Base-by-base conservation (phyloP, 2,797 vertebrate species). In the Hyperoplus immaculatus region DNA sequence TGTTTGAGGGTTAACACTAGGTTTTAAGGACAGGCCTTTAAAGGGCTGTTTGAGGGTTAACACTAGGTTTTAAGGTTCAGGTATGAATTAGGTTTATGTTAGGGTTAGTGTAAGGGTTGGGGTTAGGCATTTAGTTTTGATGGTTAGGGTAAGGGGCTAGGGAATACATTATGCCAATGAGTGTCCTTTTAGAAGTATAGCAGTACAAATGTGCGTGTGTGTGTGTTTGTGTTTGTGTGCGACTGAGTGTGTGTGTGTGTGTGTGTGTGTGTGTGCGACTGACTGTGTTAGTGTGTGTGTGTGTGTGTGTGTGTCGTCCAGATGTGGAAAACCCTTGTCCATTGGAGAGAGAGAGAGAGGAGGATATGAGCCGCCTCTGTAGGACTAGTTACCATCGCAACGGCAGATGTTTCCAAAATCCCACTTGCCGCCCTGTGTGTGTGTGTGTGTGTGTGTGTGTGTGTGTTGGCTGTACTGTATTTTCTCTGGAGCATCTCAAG, bases 271-370 rank as follows among this genome's bases (percentile, higher is more conserved):
- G 51, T 18, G 3, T 7, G 50, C 58, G 60, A 46, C 56, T 64
- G 59, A 56, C 46, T 78, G 63, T 54, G 39, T 59, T 16, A 63
- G 58, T 59, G 51, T 42, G 43, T 57, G 54, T 21, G 56, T 49
- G 66, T 21, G 4, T 46, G n/a, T 8, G 18, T 2, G 16, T 72
- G 63, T 59, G 67, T 64, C 6, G 39, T 87, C 85, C 93, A 93
- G 90, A 93, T 92, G 92, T 89, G 86, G 87, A 79, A 83, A 84
- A 79, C 38, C 65, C 58, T 72, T 2, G 68, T 79, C 77, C 66
- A 45, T 13, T 2, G 76, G 56, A 14, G 70, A 41, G 72, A 82
- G 81, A 82, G 81, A 80, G 18, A 11, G 63, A 66, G 12, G 46
- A 66, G 65, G 50, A 89, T 78, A 81, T 81, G 79, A 88, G 77